Conservation (phyloP, 2,113 vertebrate species). For the Gymnocephalus cernua region DNA sequence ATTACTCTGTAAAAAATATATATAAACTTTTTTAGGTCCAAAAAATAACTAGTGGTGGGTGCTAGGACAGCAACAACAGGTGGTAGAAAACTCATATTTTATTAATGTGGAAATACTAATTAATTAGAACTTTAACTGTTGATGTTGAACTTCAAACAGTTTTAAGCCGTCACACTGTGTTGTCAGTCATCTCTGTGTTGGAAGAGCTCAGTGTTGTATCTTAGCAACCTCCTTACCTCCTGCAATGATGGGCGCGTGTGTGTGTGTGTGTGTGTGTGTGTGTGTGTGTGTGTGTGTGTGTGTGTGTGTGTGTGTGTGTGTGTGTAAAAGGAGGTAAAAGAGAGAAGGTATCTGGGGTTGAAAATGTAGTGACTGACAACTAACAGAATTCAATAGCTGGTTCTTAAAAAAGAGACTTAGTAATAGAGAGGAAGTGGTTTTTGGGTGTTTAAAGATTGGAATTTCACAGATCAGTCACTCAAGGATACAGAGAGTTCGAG, state of each 20-base stretch:
- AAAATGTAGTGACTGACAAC: constrained; percentile 6
- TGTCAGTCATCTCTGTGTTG: constrained; percentile 22
- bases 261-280: neutral
- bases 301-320: constrained; percentile 8
- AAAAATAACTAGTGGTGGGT: neutral
- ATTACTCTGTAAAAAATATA: no score
- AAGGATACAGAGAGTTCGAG: constrained; percentile 27
- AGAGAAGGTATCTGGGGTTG: constrained; percentile 1
- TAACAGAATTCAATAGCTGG: constrained; percentile 5
- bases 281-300: constrained; percentile 28
- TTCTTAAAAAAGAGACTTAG: neutral
- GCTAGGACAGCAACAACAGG: neutral
- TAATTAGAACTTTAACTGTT: neutral
- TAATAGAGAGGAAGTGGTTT: neutral
- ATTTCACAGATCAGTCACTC: constrained; percentile 8
- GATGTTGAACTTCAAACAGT: constrained; percentile 27
- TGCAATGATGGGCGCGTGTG: constrained; percentile 19
- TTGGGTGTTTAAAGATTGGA: neutral
- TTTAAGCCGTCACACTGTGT: constrained; percentile 11
- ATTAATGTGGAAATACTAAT: neutral
- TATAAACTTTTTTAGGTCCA: neutral
- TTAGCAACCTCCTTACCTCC: constrained; percentile 71
- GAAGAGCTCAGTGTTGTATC: constrained; percentile 58
- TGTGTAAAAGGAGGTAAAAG: neutral
- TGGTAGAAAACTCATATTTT: neutral